These are phyloP conservation scores for Gymnoscopelus microlampas DNA, from an alignment of 2,797 vertebrate genomes.

Conservation along the genomic window DNA sequence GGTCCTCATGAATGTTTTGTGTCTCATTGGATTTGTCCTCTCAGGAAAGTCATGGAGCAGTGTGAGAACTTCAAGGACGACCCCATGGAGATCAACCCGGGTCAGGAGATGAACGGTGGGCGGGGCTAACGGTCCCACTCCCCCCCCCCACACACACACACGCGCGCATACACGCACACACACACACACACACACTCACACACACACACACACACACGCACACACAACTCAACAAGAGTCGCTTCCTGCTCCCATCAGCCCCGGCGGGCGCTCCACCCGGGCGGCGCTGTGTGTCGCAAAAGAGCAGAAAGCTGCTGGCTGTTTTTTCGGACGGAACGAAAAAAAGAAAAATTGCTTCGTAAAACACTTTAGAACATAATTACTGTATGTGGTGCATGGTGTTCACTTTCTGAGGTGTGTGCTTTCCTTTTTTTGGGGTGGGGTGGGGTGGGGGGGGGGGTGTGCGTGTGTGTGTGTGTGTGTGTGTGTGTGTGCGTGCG, in stretches of 20 bases:
- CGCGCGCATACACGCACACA: not conserved
- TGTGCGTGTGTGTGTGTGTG: conserved; percentile 27
- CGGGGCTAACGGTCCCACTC: conserved; percentile 58
- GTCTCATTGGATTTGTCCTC: conserved; percentile 24
- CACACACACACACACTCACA: not conserved
- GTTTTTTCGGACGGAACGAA: too few species aligned
- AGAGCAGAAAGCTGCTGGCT: too few species aligned
- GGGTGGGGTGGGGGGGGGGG: conserved; percentile 18
- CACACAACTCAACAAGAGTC: too few species aligned
- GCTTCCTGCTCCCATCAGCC: too few species aligned
- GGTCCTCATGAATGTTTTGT: conserved; percentile 15
- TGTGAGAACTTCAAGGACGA: conserved; percentile 96
- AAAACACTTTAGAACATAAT: conserved; percentile 31
- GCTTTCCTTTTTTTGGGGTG: conserved; percentile 51
- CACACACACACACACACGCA: conserved; percentile 41
- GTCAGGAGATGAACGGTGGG: conserved; percentile 83
- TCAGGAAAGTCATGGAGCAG: conserved; percentile 95
- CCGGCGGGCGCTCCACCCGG: too few species aligned
- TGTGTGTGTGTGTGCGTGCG: conserved; percentile 29
- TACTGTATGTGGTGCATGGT: conserved; percentile 59
- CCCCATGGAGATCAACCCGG: conserved; percentile 92
- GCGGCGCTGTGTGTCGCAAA: too few species aligned
- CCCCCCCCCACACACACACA: conserved; percentile 43
- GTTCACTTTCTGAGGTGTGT: conserved; percentile 51
- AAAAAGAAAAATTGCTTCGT: too few species aligned